These are phyloP conservation scores for Crossaster papposus DNA, from an alignment of 53 echinoderm and acorn worm genomes.

Conservation along the genomic window DNA sequence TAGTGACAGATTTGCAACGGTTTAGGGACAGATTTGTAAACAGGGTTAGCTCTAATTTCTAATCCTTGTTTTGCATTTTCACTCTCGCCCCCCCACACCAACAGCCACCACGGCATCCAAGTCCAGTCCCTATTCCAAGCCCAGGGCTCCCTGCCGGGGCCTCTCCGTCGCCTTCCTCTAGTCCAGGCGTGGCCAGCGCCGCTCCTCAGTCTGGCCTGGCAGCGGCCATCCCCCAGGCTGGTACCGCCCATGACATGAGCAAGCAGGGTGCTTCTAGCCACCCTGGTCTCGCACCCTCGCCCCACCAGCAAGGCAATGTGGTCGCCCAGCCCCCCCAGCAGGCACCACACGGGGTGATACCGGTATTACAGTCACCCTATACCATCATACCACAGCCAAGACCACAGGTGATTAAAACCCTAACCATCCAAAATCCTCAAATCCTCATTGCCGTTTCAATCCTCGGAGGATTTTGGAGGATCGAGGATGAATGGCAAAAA, in stretches of 20 bases:
- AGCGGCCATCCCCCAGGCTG: neutral
- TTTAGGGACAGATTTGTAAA: too few relatives aligned
- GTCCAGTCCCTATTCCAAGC: slow-evolving; percentile 74
- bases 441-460: too few relatives aligned
- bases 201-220: slow-evolving; percentile 34
- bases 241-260: slow-evolving; percentile 89
- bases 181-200: slow-evolving; percentile 68
- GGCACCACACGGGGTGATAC: slow-evolving; percentile 24
- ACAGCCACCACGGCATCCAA: slow-evolving; percentile 78
- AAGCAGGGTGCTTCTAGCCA: slow-evolving; percentile 84
- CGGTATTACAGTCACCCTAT: slow-evolving; percentile 5
- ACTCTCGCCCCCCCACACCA: neutral
- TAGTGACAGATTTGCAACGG: too few relatives aligned
- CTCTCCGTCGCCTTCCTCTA: slow-evolving; percentile 74
- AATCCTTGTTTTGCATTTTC: neutral
- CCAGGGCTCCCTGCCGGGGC: slow-evolving; percentile 67
- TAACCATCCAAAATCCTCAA: too few relatives aligned
- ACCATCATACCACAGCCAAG: slow-evolving; percentile 13
- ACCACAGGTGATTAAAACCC: neutral
- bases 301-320: slow-evolving; percentile 74
- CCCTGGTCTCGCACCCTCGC: slow-evolving; percentile 78
- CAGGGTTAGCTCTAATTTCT: neutral
- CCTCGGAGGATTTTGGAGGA: too few relatives aligned
- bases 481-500: too few relatives aligned
- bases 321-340: slow-evolving; percentile 53